Evolutionary conservation across 2,797 vertebrate genomes (phyloP).

Genomic region (Thaleichthys pacificus): DNA sequence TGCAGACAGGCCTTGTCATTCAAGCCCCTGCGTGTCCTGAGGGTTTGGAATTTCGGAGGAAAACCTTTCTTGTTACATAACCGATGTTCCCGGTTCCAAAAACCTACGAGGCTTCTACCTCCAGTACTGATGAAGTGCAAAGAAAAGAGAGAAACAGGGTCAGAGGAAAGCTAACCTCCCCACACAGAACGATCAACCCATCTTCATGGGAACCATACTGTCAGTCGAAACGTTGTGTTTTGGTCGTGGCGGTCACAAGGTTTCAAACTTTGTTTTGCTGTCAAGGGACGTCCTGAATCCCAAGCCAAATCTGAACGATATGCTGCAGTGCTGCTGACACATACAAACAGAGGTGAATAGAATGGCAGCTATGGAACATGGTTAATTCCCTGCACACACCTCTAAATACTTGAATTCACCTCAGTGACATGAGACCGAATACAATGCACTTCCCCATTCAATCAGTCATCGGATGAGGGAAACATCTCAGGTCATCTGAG

Average conservation of each 20-base stretch:
- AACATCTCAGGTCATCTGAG: background rate
- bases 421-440: background rate
- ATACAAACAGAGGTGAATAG: background rate
- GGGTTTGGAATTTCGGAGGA: background rate
- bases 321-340: background rate
- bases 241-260: slow-evolving; percentile 6
- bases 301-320: background rate
- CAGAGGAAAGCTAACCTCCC: slow-evolving; percentile 53
- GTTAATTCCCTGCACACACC: too few species aligned
- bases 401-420: too few species aligned
- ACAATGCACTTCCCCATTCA: background rate
- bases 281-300: slow-evolving; percentile 31
- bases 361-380: too few species aligned
- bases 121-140: slow-evolving; percentile 31
- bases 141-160: slow-evolving; percentile 39
- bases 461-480: background rate
- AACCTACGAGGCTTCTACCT: background rate
- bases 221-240: slow-evolving; percentile 26
- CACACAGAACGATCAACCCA: slow-evolving; percentile 30
- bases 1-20: background rate
- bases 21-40: background rate
- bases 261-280: slow-evolving; percentile 15
- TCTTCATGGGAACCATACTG: slow-evolving; percentile 51
- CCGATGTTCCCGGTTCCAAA: background rate
- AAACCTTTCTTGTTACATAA: background rate